Base-by-base conservation (phyloP, 2,888 invertebrate genomes). In the Trisateles emortualis region DNA sequence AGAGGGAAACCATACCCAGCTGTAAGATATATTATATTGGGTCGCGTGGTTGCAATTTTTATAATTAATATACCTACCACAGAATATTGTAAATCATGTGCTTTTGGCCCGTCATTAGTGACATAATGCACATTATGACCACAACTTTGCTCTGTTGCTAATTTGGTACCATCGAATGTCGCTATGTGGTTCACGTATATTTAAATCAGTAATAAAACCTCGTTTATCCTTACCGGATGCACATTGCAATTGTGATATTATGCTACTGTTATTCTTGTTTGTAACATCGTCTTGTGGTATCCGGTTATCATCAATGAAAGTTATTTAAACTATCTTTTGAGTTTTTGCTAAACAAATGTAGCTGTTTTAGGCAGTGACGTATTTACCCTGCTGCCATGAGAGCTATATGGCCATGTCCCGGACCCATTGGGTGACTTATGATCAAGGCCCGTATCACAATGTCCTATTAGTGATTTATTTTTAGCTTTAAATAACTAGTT, bases 181-280 rank as follows among this genome's bases (percentile, higher is more conserved):
- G 19, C 40, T 35, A 41, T 39, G 39, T 44, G 26, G 17, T 26
- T 35, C 52, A 13, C 33, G 32, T 33, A 45, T 35, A 39, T 46
- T 41, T 42, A 41, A 46, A 42, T 33, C 24, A 2, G 35, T 43
- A 36, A 44, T 41, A 42, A 26, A 42, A 35, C 16, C 33, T 22
- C 24, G 24, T 16, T 30, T 19, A 29, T 9, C 29, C 3, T 10
- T 1, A 48, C 41, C 39, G 40, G 26, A 44, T 36, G 40, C 44
- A 26, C 3, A 32, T 14, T 33, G 36, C 36, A 36, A 36, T 36
- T 17, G 36, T 16, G 36, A n/a, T 36, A 36, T 17, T 36, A n/a
- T 33, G 2, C 10, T 10, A 19, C 17, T 36, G 2, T 8, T 30
- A n/a, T 30, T 9, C 3, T 8, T 16, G 16, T 16, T 14, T 9